Conservation (phyloP, 2,113 vertebrate genomes). For the Falcunculus frontatus region DNA sequence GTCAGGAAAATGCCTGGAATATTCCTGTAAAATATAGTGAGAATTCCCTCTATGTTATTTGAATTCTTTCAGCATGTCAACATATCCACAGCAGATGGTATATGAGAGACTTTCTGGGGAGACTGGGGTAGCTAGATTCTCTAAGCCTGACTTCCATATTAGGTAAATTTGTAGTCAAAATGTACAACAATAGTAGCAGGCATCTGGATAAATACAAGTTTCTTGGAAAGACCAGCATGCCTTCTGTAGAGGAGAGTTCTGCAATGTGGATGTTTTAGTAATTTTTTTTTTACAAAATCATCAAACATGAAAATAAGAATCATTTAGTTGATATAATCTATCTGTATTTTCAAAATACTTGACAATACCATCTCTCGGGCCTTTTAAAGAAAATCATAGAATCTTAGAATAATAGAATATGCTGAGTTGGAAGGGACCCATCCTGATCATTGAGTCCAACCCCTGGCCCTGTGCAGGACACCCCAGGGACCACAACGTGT, state of each 20-base stretch:
- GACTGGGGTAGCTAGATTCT: not conserved
- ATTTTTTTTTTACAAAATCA: not conserved
- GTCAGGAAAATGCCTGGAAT: not conserved
- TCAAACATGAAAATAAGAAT: not conserved
- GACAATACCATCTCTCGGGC: not conserved
- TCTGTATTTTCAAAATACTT: not conserved
- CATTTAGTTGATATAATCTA: not conserved
- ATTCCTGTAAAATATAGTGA: not conserved
- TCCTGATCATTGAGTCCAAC: no score
- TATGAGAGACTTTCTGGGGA: not conserved
- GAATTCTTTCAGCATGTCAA: not conserved
- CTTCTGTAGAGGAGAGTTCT: not conserved
- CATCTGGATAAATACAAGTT: not conserved
- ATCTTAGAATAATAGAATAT: not conserved
- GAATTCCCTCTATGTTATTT: not conserved
- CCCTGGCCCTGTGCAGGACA: not conserved
- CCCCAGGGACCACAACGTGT: not conserved
- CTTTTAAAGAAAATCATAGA: not conserved
- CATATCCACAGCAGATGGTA: not conserved
- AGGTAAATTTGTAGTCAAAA: not conserved
- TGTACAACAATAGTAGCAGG: not conserved
- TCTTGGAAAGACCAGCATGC: not conserved
- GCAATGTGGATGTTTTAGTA: not conserved
- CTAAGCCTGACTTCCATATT: not conserved
- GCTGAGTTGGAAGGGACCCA: no score